Evolutionary conservation across 2,113 vertebrate species (phyloP).

Genomic region (Gnathonemus echidnorhynchus): DNA sequence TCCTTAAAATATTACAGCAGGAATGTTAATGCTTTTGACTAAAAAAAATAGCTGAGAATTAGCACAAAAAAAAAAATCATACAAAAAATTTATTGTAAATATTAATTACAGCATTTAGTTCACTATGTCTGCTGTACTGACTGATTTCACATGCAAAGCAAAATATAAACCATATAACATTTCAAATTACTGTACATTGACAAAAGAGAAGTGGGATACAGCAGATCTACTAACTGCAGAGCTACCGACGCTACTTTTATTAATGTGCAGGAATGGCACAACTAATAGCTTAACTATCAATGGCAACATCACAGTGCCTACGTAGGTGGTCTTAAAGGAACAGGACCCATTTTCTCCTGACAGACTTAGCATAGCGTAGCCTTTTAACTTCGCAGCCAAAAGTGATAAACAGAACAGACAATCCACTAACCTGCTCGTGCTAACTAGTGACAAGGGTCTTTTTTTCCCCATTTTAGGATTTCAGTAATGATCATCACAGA

Average conservation of each 20-base stretch:
- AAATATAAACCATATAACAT: constrained; percentile 43
- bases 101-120: constrained; percentile 46
- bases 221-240: background rate
- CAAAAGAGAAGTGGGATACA: constrained; percentile 38
- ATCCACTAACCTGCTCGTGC: background rate
- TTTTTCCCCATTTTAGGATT: background rate
- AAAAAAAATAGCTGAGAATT: background rate
- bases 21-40: background rate
- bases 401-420: background rate
- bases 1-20: background rate
- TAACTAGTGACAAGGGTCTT: background rate
- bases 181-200: constrained; percentile 32
- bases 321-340: background rate
- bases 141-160: constrained; percentile 52
- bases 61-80: background rate
- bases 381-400: background rate
- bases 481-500: background rate
- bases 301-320: background rate
- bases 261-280: background rate
- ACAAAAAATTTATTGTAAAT: constrained; percentile 56
- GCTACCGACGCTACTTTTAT: background rate
- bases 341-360: background rate
- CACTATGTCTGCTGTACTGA: constrained; percentile 43
- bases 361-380: background rate
- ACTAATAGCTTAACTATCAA: background rate